phyloP scores from a whole-genome alignment of 1,140 invertebrate species.

The Lucilia cuprina region DNA sequence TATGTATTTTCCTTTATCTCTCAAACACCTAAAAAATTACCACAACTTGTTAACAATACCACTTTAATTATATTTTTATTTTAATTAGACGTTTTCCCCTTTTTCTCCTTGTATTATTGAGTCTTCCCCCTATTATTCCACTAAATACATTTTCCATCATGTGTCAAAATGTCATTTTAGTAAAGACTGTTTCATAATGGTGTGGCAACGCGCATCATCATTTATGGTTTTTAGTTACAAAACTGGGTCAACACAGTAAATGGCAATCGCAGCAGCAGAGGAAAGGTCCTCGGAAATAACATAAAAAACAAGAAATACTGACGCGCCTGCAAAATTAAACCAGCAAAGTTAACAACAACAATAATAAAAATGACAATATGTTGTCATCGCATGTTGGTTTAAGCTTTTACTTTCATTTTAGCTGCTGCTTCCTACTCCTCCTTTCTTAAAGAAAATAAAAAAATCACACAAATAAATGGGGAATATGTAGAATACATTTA shows the following conservation, averaged over 20 bases:
- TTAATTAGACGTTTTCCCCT: no score
- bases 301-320: not conserved
- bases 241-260: not conserved
- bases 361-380: not conserved
- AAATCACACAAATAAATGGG: not conserved
- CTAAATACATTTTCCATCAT: not conserved
- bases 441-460: not conserved
- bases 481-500: not conserved
- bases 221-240: not conserved
- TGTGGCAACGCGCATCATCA: not conserved
- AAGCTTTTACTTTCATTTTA: not conserved
- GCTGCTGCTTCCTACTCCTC: not conserved
- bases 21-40: no score
- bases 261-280: not conserved
- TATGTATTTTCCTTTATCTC: no score
- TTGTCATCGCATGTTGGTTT: not conserved
- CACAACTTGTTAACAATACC: no score
- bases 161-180: not conserved
- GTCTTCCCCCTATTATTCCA: not conserved
- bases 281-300: not conserved
- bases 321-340: not conserved
- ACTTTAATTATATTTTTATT: no score
- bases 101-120: not conserved
- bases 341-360: not conserved
- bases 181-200: not conserved